These are phyloP conservation scores for Mastigias papua DNA, from an alignment of 30 jellyfish, hydroid and myxozoan species.

Conservation along the genomic window DNA sequence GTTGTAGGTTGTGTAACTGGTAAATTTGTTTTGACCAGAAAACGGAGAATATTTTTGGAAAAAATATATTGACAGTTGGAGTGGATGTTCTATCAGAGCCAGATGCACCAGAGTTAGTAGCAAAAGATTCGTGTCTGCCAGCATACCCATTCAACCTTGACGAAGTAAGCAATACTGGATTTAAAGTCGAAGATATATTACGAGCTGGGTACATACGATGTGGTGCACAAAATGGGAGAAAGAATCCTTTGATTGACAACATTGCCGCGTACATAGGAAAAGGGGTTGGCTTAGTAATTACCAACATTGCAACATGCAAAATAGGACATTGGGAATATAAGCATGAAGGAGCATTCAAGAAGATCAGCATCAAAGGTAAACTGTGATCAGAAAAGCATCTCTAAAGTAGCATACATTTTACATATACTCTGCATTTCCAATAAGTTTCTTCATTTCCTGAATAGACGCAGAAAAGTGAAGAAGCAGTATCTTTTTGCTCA, in stretches of 20 bases:
- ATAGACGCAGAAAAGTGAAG: too few species aligned
- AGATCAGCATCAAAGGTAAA: neutral
- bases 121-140: constrained; percentile 36
- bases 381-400: too few species aligned
- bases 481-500: too few species aligned
- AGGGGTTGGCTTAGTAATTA: constrained; percentile 42
- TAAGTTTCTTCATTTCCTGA: too few species aligned
- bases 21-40: neutral
- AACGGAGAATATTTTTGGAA: neutral
- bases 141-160: constrained; percentile 40
- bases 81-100: constrained; percentile 49
- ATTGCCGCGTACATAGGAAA: neutral
- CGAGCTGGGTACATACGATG: constrained; percentile 20
- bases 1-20: too few species aligned
- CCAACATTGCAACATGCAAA: neutral
- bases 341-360: constrained; percentile 1
- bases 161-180: constrained; percentile 13
- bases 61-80: neutral
- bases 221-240: neutral
- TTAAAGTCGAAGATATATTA: constrained; percentile 5
- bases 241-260: constrained; percentile 14
- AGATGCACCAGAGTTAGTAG: constrained; percentile 37
- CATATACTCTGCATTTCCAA: too few species aligned
- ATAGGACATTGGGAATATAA: constrained; percentile 50
- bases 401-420: too few species aligned